Conservation (phyloP, 1,140 invertebrate species). For the Dysdera silvatica region DNA sequence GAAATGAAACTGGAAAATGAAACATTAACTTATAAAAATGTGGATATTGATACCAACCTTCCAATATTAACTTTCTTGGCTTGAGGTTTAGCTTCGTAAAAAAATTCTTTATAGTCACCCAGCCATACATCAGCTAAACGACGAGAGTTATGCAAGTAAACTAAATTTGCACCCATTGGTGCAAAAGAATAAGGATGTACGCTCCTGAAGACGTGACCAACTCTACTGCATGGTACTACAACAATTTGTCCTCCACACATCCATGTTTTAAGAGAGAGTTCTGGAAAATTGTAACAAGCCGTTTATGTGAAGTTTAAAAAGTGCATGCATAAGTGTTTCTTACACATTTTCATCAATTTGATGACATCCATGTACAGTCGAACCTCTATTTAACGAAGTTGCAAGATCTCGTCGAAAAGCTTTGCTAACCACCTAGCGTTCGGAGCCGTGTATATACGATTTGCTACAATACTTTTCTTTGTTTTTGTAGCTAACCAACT, state of each 20-base stretch:
- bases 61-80: slow-evolving; percentile 57
- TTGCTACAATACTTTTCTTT: no score
- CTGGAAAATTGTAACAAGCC: slow-evolving; percentile 4
- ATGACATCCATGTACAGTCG: no score
- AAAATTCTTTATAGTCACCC: slow-evolving; percentile 88
- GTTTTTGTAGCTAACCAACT: no score
- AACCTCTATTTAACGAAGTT: no score
- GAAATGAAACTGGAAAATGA: no score
- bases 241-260: slow-evolving; percentile 80
- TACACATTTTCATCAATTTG: no score
- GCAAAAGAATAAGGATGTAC: slow-evolving; percentile 71
- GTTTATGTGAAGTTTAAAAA: neutral
- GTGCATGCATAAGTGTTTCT: neutral
- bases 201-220: slow-evolving; percentile 95
- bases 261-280: slow-evolving; percentile 49
- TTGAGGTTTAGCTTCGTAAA: slow-evolving; percentile 64
- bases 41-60: slow-evolving; percentile 12
- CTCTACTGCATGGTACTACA: slow-evolving; percentile 93
- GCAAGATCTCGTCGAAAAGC: no score
- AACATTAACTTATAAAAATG: no score
- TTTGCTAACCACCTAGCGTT: no score
- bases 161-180: slow-evolving; percentile 69
- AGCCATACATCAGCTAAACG: slow-evolving; percentile 85
- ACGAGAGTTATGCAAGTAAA: slow-evolving; percentile 86
- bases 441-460: no score